Evolutionary conservation across 2,888 invertebrate species (phyloP).

Genomic region (Chromoteleia sp.): DNA sequence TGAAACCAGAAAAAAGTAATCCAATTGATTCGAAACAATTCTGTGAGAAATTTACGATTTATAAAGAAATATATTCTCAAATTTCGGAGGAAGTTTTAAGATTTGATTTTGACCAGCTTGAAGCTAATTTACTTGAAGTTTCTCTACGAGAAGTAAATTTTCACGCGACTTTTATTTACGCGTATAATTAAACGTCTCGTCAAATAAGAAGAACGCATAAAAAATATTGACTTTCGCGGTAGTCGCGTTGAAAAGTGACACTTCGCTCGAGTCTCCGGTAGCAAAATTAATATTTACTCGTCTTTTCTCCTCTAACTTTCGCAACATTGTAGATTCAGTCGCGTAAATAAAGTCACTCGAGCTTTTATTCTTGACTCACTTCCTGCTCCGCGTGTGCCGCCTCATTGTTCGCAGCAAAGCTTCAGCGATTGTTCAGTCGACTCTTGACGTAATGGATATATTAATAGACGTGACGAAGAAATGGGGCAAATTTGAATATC

Average conservation of each 20-base stretch:
- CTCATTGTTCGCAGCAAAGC: not conserved
- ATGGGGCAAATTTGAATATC: conserved; percentile 8
- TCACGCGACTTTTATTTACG: not conserved
- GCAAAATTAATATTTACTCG: conserved; percentile 1
- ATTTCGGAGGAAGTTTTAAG: too few species aligned
- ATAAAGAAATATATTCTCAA: too few species aligned
- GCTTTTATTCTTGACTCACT: not conserved
- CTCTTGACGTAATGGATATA: not conserved
- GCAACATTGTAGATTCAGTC: not conserved
- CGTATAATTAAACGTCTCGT: not conserved
- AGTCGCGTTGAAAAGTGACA: not conserved
- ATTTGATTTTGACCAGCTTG: too few species aligned
- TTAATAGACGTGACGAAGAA: conserved; percentile 2
- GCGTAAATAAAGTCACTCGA: not conserved
- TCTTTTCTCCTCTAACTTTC: not conserved
- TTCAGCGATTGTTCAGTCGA: not conserved
- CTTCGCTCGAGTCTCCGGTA: not conserved
- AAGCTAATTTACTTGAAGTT: too few species aligned
- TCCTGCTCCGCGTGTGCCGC: not conserved
- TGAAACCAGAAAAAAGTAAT: too few species aligned
- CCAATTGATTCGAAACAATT: too few species aligned
- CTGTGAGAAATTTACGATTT: too few species aligned
- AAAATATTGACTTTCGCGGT: not conserved
- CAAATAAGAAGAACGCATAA: not conserved
- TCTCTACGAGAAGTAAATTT: not conserved